phyloP scores from a whole-genome alignment of 2,888 invertebrate genomes.

The Drosophila prostipennis region DNA sequence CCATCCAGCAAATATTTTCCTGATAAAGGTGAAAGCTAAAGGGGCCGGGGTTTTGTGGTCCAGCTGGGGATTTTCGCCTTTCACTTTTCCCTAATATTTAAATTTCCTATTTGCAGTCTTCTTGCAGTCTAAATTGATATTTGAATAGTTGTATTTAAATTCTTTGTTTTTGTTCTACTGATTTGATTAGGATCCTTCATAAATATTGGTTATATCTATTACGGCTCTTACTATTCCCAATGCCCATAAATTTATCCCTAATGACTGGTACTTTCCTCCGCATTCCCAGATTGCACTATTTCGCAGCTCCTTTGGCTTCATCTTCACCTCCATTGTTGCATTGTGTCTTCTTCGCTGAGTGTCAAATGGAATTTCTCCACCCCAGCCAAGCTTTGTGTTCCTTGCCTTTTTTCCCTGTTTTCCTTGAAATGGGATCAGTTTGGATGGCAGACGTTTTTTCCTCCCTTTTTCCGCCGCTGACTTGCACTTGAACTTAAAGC shows the following conservation, averaged over 20 bases:
- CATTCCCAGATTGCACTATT: slow-evolving; percentile 1
- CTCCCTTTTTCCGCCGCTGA: slow-evolving; percentile 20
- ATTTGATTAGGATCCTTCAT: not conserved
- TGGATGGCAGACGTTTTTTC: slow-evolving; percentile 5
- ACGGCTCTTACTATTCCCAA: not conserved
- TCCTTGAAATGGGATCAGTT: slow-evolving; percentile 56
- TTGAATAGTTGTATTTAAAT: not conserved
- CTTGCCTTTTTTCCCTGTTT: not conserved
- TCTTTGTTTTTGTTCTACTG: not conserved
- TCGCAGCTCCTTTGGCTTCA: slow-evolving; percentile 1
- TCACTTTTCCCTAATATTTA: not conserved
- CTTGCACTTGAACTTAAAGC: slow-evolving; percentile 70
- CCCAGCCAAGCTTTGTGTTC: not conserved
- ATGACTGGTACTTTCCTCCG: not conserved
- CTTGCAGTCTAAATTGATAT: not conserved
- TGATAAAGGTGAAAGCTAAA: slow-evolving; percentile 5
- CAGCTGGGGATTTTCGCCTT: slow-evolving; percentile 2
- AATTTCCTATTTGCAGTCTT: not conserved
- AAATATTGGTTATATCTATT: slow-evolving; percentile 10
- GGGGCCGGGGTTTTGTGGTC: not conserved
- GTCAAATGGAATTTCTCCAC: slow-evolving; percentile 43
- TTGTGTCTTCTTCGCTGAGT: slow-evolving; percentile 44
- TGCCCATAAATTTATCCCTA: slow-evolving; percentile 5
- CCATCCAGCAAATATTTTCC: not conserved
- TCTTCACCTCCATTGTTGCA: slow-evolving; percentile 22